phyloP scores from a whole-genome alignment of 92 coral and sea anemone genomes.

The Bergia puertoricense region DNA sequence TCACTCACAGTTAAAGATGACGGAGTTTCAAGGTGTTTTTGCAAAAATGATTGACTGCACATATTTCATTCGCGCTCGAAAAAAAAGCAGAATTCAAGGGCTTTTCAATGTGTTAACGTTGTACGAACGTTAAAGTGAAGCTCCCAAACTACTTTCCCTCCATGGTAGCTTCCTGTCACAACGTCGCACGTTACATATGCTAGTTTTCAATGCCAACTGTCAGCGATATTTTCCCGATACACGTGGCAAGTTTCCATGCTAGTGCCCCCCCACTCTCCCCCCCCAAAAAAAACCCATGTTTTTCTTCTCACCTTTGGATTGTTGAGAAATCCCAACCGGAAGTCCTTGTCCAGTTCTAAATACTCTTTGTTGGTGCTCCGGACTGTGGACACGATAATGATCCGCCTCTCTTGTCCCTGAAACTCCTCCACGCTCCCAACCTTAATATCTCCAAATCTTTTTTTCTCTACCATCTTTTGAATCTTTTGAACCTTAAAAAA shows the following conservation, averaged over 20 bases:
- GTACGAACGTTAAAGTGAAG: no score
- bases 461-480: slow-evolving; percentile 71
- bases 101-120: no score
- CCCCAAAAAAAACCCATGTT: not conserved
- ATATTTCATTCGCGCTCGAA: no score
- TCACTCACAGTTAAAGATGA: no score
- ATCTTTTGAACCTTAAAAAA: slow-evolving; percentile 72
- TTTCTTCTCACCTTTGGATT: slow-evolving; percentile 69
- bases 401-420: slow-evolving; percentile 76
- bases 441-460: slow-evolving; percentile 61
- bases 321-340: slow-evolving; percentile 72
- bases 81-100: no score
- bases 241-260: not conserved
- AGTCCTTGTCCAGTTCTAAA: slow-evolving; percentile 63
- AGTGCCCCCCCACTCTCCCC: not conserved
- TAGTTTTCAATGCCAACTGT: no score
- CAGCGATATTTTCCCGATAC: no score
- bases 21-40: no score
- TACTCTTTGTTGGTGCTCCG: slow-evolving; percentile 74
- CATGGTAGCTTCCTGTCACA: no score
- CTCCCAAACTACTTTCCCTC: no score
- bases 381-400: slow-evolving; percentile 76
- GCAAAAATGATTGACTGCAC: no score
- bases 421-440: slow-evolving; percentile 91
- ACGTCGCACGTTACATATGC: no score